Evolutionary conservation across 2,888 invertebrate genomes (phyloP), one percentile per base, ranked within the genome.

Genomic region (Amphipyra berbera): DNA sequence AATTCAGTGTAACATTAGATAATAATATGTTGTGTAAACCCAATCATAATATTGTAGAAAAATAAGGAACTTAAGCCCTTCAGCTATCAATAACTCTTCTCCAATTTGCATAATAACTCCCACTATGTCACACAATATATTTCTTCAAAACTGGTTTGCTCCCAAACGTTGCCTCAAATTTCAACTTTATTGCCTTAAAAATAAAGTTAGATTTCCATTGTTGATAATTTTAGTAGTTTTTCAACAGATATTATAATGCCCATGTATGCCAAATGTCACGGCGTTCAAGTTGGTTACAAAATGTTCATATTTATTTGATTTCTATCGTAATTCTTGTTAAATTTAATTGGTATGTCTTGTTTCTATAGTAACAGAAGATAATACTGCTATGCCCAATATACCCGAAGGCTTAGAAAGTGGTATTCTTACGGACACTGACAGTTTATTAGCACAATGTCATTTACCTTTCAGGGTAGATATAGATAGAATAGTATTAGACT

Each of bases 231-330:
- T 53, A 37, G 60, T 54, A n/a, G 73, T 62, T 79, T 77, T 77
- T 74, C 61, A 53, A 64, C 63, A 54, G 45, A 63, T 60, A 65
- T 61, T 60, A 47, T 54, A n/a, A 65, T 76, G 62, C 63, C 61
- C 77, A 78, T 71, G 53, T 74, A 69, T 60, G 74, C 49, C 41
- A 78, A 78, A 78, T 78, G 78, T 78, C 78, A 78, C 14, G 79
- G 79, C 57, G 33, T 63, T 56, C 79, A 38, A 69, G 62, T 66
- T 30, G 40, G 52, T 64, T 71, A 65, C 79, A 73, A 76, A 66
- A 77, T 70, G 50, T 46, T 62, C 59, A 48, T 59, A 40, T 67
- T 63, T 56, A 61, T 61, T 48, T 40, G 63, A 58, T 61, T 53
- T 48, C 57, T 59, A 62, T 53, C 47, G 27, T 21, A 49, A 21